Conservation (phyloP, 2,888 invertebrate species). For the Synergus itoensis region DNA sequence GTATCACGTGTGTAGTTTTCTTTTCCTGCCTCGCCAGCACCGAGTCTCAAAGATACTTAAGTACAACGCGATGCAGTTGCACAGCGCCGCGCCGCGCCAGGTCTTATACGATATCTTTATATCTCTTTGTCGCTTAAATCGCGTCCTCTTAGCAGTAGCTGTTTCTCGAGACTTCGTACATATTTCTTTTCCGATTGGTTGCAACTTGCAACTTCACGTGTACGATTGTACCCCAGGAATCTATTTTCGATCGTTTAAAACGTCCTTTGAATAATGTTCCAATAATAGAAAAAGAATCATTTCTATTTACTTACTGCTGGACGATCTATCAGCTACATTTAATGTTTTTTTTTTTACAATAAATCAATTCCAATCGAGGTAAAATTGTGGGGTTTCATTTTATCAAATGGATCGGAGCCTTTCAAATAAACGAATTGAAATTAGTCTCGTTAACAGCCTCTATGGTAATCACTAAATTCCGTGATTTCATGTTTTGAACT, state of each 20-base stretch:
- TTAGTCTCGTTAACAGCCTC: background rate
- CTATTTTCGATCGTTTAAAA: conserved; percentile 30
- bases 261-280: background rate
- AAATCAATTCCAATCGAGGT: background rate
- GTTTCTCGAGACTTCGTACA: background rate
- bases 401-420: background rate
- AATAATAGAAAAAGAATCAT: background rate
- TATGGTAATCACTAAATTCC: background rate
- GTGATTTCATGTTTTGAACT: too few species aligned
- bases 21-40: conserved; percentile 43
- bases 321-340: background rate
- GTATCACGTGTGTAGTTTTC: conserved; percentile 53
- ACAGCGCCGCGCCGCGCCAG: conserved; percentile 53
- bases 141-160: conserved; percentile 38
- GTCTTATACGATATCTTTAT: conserved; percentile 41
- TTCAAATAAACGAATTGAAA: background rate
- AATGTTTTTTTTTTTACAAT: background rate
- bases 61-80: conserved; percentile 49
- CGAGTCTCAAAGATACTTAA: conserved; percentile 36
- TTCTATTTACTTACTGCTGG: background rate
- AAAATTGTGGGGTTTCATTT: background rate
- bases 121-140: conserved; percentile 41
- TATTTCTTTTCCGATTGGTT: conserved; percentile 34
- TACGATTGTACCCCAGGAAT: conserved; percentile 13
- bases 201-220: conserved; percentile 19